Evolutionary conservation across 2,888 invertebrate species (phyloP).

Genomic region (Tetragonisca angustula): DNA sequence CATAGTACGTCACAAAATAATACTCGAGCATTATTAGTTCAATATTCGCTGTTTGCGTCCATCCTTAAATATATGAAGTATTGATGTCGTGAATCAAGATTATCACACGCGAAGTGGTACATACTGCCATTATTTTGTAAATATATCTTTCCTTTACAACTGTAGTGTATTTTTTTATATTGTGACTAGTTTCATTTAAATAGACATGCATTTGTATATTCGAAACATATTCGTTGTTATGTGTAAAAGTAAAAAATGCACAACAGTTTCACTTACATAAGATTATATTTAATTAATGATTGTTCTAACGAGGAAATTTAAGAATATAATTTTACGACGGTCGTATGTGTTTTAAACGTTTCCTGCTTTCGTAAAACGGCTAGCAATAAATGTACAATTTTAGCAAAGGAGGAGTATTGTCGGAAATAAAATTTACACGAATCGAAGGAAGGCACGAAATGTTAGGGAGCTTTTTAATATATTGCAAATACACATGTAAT

Average conservation of each 20-base stretch:
- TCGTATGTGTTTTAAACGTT: neutral
- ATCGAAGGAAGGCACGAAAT: neutral
- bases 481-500: slow-evolving; percentile 5
- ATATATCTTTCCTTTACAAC: slow-evolving; percentile 54
- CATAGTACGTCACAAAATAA: slow-evolving; percentile 2
- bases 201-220: neutral
- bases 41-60: slow-evolving; percentile 38
- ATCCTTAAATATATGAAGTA: slow-evolving; percentile 41
- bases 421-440: slow-evolving; percentile 10
- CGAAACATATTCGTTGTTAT: neutral
- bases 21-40: slow-evolving; percentile 27
- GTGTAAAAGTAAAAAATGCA: slow-evolving; percentile 27
- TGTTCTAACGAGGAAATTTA: neutral
- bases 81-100: slow-evolving; percentile 43
- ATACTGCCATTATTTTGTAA: slow-evolving; percentile 61
- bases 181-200: slow-evolving; percentile 32
- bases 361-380: slow-evolving; percentile 1
- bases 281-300: slow-evolving; percentile 13
- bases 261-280: slow-evolving; percentile 27
- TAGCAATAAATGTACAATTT: neutral
- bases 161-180: slow-evolving; percentile 46
- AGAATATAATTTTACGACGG: slow-evolving; percentile 12
- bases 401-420: neutral
- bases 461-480: slow-evolving; percentile 35
- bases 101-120: slow-evolving; percentile 34